Evolutionary conservation across 1,140 invertebrate genomes (phyloP).

Genomic region (Ceratina japonica): DNA sequence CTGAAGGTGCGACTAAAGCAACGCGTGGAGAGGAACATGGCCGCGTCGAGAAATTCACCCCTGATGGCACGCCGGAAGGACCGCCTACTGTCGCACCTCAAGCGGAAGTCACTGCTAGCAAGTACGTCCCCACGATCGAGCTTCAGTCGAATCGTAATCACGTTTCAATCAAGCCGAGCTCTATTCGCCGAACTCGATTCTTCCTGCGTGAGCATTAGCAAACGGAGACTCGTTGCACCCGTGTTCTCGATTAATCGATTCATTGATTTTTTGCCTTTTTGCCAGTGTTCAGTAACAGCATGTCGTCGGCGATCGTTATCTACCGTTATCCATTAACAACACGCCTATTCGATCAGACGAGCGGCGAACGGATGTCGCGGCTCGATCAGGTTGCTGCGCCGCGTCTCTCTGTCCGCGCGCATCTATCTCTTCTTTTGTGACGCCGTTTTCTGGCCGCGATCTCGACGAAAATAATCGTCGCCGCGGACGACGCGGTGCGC

Average conservation of each 20-base stretch:
- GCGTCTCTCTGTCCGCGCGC: too few relatives aligned
- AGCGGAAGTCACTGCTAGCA: slow-evolving; percentile 87
- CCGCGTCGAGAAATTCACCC: slow-evolving; percentile 84
- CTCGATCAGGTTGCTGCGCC: background rate
- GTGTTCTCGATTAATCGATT: slow-evolving; percentile 71
- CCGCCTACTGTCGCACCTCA: slow-evolving; percentile 86
- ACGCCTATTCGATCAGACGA: slow-evolving; percentile 8
- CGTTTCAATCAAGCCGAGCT: slow-evolving; percentile 14
- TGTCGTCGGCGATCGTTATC: slow-evolving; percentile 51
- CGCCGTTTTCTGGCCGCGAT: background rate
- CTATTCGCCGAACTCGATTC: background rate
- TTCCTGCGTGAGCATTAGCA: slow-evolving; percentile 53
- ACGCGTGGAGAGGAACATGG: slow-evolving; percentile 91
- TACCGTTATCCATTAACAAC: slow-evolving; percentile 49
- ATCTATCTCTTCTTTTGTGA: background rate
- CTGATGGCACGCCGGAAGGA: slow-evolving; percentile 92
- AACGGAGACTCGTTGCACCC: slow-evolving; percentile 65
- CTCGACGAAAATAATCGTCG: background rate
- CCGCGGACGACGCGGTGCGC: background rate
- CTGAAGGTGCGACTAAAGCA: slow-evolving; percentile 97
- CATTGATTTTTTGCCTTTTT: slow-evolving; percentile 71
- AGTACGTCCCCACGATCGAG: slow-evolving; percentile 82
- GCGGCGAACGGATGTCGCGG: background rate
- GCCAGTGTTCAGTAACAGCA: slow-evolving; percentile 76
- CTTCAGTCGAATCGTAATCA: slow-evolving; percentile 15